phyloP scores from a whole-genome alignment of 1,140 invertebrate species.

The Pristionchus pacificus region DNA sequence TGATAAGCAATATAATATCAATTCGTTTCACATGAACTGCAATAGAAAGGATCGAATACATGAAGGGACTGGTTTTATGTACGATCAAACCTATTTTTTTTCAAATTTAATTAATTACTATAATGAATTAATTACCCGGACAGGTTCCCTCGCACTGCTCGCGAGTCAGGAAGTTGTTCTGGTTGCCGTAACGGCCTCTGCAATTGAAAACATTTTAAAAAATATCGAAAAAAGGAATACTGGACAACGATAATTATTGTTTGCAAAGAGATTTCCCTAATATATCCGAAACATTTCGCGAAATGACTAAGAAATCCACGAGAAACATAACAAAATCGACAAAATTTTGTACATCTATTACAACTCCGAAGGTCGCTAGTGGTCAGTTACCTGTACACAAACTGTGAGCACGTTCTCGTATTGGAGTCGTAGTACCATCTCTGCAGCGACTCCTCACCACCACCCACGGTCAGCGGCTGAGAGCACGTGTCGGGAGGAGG shows the following conservation, averaged over 20 bases:
- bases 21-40: too few species aligned
- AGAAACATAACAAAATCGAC: too few species aligned
- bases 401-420: constrained; percentile 34
- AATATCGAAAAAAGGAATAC: too few species aligned
- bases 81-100: not conserved
- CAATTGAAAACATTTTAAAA: too few species aligned
- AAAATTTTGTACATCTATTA: too few species aligned
- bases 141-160: constrained; percentile 41
- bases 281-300: too few species aligned
- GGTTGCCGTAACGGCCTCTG: constrained; percentile 45
- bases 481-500: constrained; percentile 33
- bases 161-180: constrained; percentile 44
- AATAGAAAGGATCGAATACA: not conserved
- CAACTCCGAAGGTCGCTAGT: too few species aligned
- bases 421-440: constrained; percentile 41
- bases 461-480: constrained; percentile 39
- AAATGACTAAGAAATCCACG: too few species aligned
- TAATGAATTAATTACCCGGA: constrained; percentile 24
- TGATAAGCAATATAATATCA: too few species aligned
- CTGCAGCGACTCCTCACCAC: constrained; percentile 31
- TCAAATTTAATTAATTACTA: not conserved
- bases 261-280: too few species aligned
- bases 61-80: not conserved
- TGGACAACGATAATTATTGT: too few species aligned
- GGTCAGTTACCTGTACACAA: constrained; percentile 39